These are phyloP conservation scores for Poeciliopsis prolifica DNA, from an alignment of 2,113 vertebrate species.

Conservation along the genomic window DNA sequence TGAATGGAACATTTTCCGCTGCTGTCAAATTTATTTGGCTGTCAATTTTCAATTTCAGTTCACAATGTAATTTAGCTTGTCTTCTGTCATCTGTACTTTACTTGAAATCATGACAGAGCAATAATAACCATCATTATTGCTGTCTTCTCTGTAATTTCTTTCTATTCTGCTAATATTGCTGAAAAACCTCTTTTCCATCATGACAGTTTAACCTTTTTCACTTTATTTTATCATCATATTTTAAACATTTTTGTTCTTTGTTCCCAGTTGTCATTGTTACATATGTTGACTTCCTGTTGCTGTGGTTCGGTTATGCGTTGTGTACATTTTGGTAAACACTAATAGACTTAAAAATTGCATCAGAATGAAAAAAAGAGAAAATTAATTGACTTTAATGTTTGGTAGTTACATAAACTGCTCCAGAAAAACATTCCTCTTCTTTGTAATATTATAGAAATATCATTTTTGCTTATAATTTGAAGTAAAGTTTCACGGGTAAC, in stretches of 20 bases:
- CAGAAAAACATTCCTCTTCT: neutral
- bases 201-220: neutral
- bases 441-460: neutral
- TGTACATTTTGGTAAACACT: too few relatives aligned
- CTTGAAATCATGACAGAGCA: neutral
- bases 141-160: neutral
- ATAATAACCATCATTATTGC: conserved; percentile 6
- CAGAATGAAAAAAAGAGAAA: too few relatives aligned
- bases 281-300: too few relatives aligned
- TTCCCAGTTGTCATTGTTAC: too few relatives aligned
- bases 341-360: too few relatives aligned
- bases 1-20: neutral
- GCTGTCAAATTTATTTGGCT: conserved; percentile 2
- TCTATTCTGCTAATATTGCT: neutral
- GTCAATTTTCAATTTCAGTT: conserved; percentile 10
- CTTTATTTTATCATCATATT: too few relatives aligned
- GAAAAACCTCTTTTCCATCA: neutral
- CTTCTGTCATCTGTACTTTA: neutral
- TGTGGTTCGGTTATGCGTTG: too few relatives aligned
- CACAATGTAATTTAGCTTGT: neutral
- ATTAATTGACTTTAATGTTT: neutral
- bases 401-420: neutral
- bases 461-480: too few relatives aligned
- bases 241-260: too few relatives aligned
- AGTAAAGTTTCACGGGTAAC: too few relatives aligned